Base-by-base conservation (phyloP, 1,140 invertebrate genomes). In the Eriosoma lanigerum region DNA sequence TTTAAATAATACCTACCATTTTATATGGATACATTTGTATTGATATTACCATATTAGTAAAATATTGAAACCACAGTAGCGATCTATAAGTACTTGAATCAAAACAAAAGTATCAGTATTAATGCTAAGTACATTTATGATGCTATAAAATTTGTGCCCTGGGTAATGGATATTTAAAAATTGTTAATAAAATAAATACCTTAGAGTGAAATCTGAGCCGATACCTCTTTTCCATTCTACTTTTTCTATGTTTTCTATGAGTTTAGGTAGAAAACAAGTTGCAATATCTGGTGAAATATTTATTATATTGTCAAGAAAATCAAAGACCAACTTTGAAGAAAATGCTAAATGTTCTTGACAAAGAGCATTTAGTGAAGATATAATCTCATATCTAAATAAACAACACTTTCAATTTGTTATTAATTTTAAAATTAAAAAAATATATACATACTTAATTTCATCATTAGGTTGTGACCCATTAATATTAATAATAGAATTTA, bases 211-310 rank as follows among this genome's bases (percentile, higher is more conserved):
- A 58, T 78, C 75, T 48, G 56, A 60, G 1, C 75, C 75, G n/a
- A 78, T 78, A 38, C 75, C 75, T 62, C 75, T 58, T 78, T 78
- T 78, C 75, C 75, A 78, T 78, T 78, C 75, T 5, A 78, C 75
- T 46, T 78, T 78, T 62, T 78, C 75, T 26, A 78, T 62, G 3
- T 78, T 60, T 46, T 60, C 8, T 60, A 78, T 13, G 24, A 78
- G 75, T 60, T 78, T 78, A 21, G 75, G 75, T 60, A 78, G 17
- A 5, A 78, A 78, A 78, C 38, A 48, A n/a, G 75, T 62, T 4
- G 60, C 56, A 62, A 78, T 62, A 29, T 62, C 56, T 48, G 75
- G 21, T 6, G 75, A 60, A 32, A 78, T 19, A 19, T 24, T 46
- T 24, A 78, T 78, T 15, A 78, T 17, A 17, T 78, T 19, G 5